Evolutionary conservation across 2,113 vertebrate genomes (phyloP).

Genomic region (Lathamus discolor): DNA sequence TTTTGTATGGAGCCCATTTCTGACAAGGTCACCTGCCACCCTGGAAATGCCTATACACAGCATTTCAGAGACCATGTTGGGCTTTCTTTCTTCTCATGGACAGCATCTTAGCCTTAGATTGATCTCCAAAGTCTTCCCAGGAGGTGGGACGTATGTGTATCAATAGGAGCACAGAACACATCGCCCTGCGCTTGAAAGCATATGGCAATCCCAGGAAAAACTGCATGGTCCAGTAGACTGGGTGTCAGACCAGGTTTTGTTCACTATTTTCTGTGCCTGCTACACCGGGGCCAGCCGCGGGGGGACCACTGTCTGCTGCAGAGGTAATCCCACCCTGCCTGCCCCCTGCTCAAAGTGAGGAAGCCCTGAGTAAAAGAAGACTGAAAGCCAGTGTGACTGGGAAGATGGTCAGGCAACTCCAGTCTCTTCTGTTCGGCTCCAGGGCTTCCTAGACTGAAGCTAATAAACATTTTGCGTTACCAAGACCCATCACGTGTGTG

Average conservation of each 20-base stretch:
- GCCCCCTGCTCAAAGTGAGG: background rate
- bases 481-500: background rate
- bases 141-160: background rate
- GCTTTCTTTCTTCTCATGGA: background rate
- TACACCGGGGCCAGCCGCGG: fast-evolving
- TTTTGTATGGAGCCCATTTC: background rate
- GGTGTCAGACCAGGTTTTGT: background rate
- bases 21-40: background rate
- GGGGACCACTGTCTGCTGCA: background rate
- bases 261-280: background rate
- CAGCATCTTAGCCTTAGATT: background rate
- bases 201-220: background rate
- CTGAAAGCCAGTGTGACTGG: background rate
- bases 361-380: background rate
- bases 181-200: background rate
- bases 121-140: background rate
- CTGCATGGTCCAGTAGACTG: background rate
- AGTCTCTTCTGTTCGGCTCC: background rate
- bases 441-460: background rate
- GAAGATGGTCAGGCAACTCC: background rate
- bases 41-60: background rate
- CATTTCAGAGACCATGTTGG: background rate
- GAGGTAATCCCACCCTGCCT: background rate
- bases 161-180: background rate
- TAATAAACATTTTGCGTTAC: background rate